Base-by-base conservation (phyloP, 2,797 vertebrate species). In the Diceros bicornis region DNA sequence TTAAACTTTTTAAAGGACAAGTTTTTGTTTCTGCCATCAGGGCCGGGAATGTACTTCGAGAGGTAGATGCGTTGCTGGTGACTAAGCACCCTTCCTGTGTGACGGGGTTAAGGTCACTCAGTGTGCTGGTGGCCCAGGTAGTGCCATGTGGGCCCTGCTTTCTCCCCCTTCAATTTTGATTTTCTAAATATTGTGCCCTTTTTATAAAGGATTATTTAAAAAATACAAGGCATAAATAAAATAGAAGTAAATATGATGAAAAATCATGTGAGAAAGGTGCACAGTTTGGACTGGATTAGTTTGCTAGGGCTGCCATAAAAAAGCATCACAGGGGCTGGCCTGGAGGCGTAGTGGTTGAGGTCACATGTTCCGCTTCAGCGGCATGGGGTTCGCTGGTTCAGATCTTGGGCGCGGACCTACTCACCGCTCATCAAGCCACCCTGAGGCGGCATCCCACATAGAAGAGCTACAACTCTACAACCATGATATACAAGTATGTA, bases 181-280 rank as follows among this genome's bases (percentile, higher is more conserved):
- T 50, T 95, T 95, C 64, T 41, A 66, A 14, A 78, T 18, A 7
- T 27, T 78, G 4, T 29, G 12, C 44, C 13, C n/a, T 87, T 87
- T 79, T 77, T 64, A 57, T 3, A 83, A 64, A 75, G 3, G 0
- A 34, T 17, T 64, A 75, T 52, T 79, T 89, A 47, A n/a, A 78
- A 82, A 95, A 69, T 86, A 32, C 2, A 64, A 86, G 62, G 74
- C 20, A 69, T 75, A 57, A 88, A 66, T 74, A 66, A 97, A 91
- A 44, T 52, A 91, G 17, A 85, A 64, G 25, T 50, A 64, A 91
- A 32, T 47, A 84, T 64, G 18, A 83, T 69, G 11, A n/a, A 94
- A 85, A 90, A 37, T 34, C 21, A 57, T 2, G 47, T 59, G 44
- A 81, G 37, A 81, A 75, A 29, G 8, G 1, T 14, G 4, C 25